These are phyloP conservation scores for Sebastes schlegelii DNA, from an alignment of 2,113 vertebrate genomes.

Conservation along the genomic window DNA sequence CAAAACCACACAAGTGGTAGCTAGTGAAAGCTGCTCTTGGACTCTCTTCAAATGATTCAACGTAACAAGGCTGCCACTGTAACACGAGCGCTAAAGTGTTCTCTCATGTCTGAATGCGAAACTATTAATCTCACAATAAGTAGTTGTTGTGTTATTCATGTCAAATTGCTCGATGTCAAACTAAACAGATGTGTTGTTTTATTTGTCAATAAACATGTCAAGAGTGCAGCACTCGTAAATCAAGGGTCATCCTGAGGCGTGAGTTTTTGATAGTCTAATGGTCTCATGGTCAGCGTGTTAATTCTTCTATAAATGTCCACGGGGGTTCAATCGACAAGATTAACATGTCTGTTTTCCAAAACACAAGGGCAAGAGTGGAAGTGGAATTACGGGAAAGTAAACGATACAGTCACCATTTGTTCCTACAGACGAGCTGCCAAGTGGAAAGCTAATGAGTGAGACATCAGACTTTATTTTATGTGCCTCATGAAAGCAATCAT, in stretches of 20 bases:
- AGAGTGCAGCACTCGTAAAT: conserved; percentile 17
- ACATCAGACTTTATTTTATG: conserved; percentile 9
- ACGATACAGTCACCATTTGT: neutral
- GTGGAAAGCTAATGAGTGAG: neutral
- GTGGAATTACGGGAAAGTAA: neutral
- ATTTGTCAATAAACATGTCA: conserved; percentile 44
- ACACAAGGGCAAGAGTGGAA: neutral
- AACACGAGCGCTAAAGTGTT: neutral
- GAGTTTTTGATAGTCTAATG: conserved; percentile 28
- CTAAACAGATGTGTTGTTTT: conserved; percentile 15
- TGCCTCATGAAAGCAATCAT: conserved; percentile 1
- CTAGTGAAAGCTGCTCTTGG: conserved; percentile 14
- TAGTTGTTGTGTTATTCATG: neutral
- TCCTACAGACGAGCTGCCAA: neutral
- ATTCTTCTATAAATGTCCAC: conserved; percentile 27
- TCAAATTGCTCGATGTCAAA: neutral
- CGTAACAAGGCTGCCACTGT: conserved; percentile 21
- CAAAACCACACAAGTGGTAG: conserved; percentile 27
- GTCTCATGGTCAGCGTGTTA: conserved; percentile 15
- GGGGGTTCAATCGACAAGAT: neutral
- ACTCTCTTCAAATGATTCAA: conserved; percentile 23
- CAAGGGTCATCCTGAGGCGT: conserved; percentile 7
- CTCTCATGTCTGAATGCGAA: neutral
- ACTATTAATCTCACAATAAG: conserved; percentile 25
- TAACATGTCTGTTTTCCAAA: conserved; percentile 27